These are phyloP conservation scores for Gopherus evgoodei DNA, from an alignment of 2,113 vertebrate species.

Conservation along the genomic window DNA sequence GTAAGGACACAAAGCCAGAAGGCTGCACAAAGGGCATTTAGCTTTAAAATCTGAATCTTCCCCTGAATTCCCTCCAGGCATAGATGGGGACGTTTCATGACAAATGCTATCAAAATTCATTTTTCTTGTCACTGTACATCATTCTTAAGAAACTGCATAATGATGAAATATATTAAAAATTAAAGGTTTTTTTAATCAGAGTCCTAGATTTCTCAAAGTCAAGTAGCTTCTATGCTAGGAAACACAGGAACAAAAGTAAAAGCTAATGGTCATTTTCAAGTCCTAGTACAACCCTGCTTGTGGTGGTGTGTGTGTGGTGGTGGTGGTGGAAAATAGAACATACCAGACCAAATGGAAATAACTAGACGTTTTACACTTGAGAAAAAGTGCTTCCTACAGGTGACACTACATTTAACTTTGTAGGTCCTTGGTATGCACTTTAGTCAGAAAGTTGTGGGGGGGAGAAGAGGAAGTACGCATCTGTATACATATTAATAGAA, in stretches of 20 bases:
- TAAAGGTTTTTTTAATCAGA: not conserved
- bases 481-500: not conserved
- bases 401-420: constrained; percentile 48
- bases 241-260: not conserved
- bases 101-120: constrained; percentile 60
- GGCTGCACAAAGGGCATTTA: constrained; percentile 20
- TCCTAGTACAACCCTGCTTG: not conserved
- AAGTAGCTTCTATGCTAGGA: not conserved
- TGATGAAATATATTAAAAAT: constrained; percentile 1
- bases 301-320: not conserved
- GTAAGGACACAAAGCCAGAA: constrained; percentile 3
- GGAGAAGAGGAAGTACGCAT: accelerated
- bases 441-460: not conserved
- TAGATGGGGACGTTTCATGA: constrained; percentile 64
- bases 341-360: constrained; percentile 58
- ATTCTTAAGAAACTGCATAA: constrained; percentile 8
- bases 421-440: not conserved
- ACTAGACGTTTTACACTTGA: constrained; percentile 28
- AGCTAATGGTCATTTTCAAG: constrained; percentile 26
- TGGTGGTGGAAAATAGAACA: constrained; percentile 1
- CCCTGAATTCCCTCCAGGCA: constrained; percentile 45
- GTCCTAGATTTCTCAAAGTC: not conserved
- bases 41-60: constrained; percentile 61
- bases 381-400: constrained; percentile 29
- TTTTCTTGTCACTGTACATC: constrained; percentile 57